Evolutionary conservation across 2,113 vertebrate genomes (phyloP).

Genomic region (Odocoileus virginianus): DNA sequence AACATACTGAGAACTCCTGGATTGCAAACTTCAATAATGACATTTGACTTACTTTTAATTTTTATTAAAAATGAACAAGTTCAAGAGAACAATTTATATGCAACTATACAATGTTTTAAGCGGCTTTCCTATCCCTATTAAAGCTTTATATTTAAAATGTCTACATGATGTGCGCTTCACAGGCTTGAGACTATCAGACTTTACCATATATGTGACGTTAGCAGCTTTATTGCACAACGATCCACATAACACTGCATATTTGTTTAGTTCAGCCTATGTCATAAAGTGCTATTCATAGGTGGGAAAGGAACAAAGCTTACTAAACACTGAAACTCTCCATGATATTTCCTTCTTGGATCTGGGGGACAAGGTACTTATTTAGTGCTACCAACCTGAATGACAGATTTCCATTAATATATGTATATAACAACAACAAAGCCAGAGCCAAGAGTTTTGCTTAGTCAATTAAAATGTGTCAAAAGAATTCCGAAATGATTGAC

Average conservation of each 20-base stretch:
- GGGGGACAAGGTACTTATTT: neutral
- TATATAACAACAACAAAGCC: neutral
- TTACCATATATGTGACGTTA: constrained; percentile 22
- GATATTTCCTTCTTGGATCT: neutral
- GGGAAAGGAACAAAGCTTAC: neutral
- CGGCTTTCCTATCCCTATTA: constrained; percentile 68
- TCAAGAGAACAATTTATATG: constrained; percentile 60
- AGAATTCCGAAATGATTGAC: constrained; percentile 50
- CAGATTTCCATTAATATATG: neutral
- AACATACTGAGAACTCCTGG: neutral
- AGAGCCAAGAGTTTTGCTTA: constrained; percentile 37
- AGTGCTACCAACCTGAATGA: neutral
- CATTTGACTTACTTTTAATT: constrained; percentile 35
- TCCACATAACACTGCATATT: constrained; percentile 73
- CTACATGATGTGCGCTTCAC: constrained; percentile 64
- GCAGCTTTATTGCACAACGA: constrained; percentile 85
- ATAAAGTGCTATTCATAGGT: constrained; percentile 87
- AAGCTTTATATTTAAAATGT: constrained; percentile 74
- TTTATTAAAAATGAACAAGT: constrained; percentile 76
- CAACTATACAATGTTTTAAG: constrained; percentile 72
- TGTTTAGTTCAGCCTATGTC: constrained; percentile 79
- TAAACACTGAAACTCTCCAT: neutral
- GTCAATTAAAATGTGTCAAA: constrained; percentile 41
- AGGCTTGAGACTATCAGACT: constrained; percentile 63
- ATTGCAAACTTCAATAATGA: constrained; percentile 27